phyloP scores from a whole-genome alignment of 1,140 invertebrate genomes.

The Tetranychus cinnabarinus region DNA sequence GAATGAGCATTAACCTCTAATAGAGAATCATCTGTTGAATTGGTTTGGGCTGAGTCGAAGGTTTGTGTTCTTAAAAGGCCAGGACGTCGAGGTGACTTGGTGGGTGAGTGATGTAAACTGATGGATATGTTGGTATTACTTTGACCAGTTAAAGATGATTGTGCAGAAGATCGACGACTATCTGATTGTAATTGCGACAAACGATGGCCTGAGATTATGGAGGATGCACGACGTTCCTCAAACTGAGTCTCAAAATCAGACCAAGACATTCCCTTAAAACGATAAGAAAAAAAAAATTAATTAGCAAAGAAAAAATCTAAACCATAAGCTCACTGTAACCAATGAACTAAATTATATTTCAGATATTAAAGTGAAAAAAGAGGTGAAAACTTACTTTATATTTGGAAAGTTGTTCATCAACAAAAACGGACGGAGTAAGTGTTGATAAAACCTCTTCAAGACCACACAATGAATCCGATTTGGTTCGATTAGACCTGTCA shows the following conservation, averaged over 20 bases:
- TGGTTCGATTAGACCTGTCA: conserved; percentile 26
- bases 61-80: conserved; percentile 2
- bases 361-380: neutral
- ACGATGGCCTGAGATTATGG: conserved; percentile 8
- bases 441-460: conserved; percentile 30
- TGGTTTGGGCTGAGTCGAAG: conserved; percentile 2
- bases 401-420: conserved; percentile 30
- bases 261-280: conserved; percentile 21
- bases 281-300: neutral
- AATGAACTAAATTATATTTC: neutral
- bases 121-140: neutral
- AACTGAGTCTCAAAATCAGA: conserved; percentile 19
- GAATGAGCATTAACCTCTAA: conserved; percentile 1
- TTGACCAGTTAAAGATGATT: conserved; percentile 3
- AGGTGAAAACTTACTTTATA: conserved; percentile 25
- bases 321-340: neutral
- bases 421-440: conserved; percentile 30
- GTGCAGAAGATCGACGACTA: conserved; percentile 6
- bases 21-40: neutral
- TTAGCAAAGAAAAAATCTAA: neutral
- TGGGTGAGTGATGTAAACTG: neutral
- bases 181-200: conserved; percentile 1
- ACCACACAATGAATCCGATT: conserved; percentile 26
- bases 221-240: conserved; percentile 13
- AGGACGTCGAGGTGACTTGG: neutral